Conservation (phyloP, 2,113 vertebrate species). For the Montifringilla adamsi region DNA sequence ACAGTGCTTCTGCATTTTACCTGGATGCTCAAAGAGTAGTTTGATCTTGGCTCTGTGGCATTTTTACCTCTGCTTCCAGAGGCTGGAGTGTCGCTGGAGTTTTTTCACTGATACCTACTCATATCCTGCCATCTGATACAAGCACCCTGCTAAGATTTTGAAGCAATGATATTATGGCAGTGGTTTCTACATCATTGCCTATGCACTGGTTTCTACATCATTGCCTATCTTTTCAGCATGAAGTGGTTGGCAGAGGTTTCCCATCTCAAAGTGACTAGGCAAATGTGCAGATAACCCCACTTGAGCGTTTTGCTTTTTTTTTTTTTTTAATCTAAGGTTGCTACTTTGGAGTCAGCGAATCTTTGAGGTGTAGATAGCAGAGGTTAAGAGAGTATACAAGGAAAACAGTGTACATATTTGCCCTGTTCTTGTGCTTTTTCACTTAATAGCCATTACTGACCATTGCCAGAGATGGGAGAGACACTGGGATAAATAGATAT, state of each 20-base stretch:
- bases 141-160: neutral
- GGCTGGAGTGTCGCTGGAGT: neutral
- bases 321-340: neutral
- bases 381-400: neutral
- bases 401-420: neutral
- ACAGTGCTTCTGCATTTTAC: neutral
- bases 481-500: neutral
- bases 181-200: neutral
- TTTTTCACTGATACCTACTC: neutral
- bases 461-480: neutral
- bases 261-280: neutral
- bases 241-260: neutral
- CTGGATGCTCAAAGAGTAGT: neutral
- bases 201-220: neutral
- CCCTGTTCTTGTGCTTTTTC: neutral
- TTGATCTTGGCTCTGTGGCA: neutral
- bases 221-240: neutral
- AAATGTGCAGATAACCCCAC: neutral
- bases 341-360: neutral
- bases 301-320: neutral
- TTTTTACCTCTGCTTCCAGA: neutral
- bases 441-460: constrained; percentile 16
- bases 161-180: neutral
- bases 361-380: neutral
- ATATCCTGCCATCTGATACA: neutral